Evolutionary conservation across 2,797 vertebrate genomes (phyloP), one percentile per base, ranked within the genome.

Genomic region (Protonibea diacanthus): DNA sequence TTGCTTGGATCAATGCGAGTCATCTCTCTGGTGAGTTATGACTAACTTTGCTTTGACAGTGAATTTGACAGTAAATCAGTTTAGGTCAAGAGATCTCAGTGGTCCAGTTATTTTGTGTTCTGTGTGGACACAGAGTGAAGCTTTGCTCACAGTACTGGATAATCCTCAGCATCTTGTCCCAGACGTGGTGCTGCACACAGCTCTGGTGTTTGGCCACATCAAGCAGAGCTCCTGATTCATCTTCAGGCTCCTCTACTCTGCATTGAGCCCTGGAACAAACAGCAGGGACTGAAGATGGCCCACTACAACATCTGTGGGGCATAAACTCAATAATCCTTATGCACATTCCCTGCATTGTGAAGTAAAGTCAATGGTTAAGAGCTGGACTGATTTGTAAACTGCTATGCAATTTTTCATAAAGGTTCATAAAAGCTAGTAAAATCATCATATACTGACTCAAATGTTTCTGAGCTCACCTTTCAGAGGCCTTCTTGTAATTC

Each of bases 161-260:
- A 3, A 78, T 53, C 29, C 15, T 81, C 75, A 88, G 83, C 93
- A 94, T 93, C 78, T 89, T 92, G 27, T 92, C 92, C 93, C 93
- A 93, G 47, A 91, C 90, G 27, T 56, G 69, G 84, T 91, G 83
- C 52, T 75, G 80, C 14, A 93, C 71, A 18, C 80, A 85, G 48
- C 89, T 84, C 63, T 91, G 71, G 64, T 91, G 88, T 67, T 88
- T 86, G 65, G 91, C 84, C 67, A 93, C 87, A 68, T 93, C 88
- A 11, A 93, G 78, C 68, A 93, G 80, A 44, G 80, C n/a, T 29
- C 71, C 85, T 1, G 69, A 44, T 9, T 77, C 83, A 1, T 84
- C 82, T 48, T 77, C 83, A 51, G 84, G 86, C 18, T 90, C 88
- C 58, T 84, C 77, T 0, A 77, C 51, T 10, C 25, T 81, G 74